These are phyloP conservation scores for Cosmia trapezina DNA, from an alignment of 2,888 invertebrate genomes.

Conservation along the genomic window DNA sequence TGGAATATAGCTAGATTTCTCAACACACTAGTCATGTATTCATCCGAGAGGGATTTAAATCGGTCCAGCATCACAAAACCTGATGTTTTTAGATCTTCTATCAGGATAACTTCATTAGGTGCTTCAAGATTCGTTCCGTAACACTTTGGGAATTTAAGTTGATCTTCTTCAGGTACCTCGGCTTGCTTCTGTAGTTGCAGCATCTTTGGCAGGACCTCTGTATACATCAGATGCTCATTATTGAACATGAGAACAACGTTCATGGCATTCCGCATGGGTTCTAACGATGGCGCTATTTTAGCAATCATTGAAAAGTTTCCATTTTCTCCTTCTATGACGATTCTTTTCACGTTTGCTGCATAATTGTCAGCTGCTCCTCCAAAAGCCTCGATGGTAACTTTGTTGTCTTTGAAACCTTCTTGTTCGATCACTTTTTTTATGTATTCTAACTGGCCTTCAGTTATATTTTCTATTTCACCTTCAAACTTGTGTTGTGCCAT, in stretches of 20 bases:
- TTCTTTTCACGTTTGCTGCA: slow-evolving; percentile 66
- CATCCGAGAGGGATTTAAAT: slow-evolving; percentile 67
- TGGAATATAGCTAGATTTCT: slow-evolving; percentile 75
- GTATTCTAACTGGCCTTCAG: slow-evolving; percentile 67
- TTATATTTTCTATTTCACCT: slow-evolving; percentile 67
- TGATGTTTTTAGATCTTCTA: slow-evolving; percentile 73
- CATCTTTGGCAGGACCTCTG: slow-evolving; percentile 71
- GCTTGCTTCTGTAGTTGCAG: slow-evolving; percentile 69
- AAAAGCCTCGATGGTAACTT: slow-evolving; percentile 65
- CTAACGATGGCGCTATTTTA: slow-evolving; percentile 72
- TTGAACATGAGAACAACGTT: slow-evolving; percentile 61
- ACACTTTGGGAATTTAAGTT: slow-evolving; percentile 69
- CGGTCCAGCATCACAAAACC: slow-evolving; percentile 73
- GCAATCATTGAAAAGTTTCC: slow-evolving; percentile 69
- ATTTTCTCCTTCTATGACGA: slow-evolving; percentile 64
- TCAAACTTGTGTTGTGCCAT: slow-evolving; percentile 67
- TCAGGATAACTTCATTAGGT: slow-evolving; percentile 69
- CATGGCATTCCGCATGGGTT: slow-evolving; percentile 56
- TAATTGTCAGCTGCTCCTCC: slow-evolving; percentile 73
- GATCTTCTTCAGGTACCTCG: slow-evolving; percentile 68
- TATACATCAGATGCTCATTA: slow-evolving; percentile 74
- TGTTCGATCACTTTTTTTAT: slow-evolving; percentile 70
- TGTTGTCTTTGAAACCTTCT: slow-evolving; percentile 66
- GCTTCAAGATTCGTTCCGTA: slow-evolving; percentile 62
- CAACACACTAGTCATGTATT: slow-evolving; percentile 69